Base-by-base conservation (phyloP, 2,888 invertebrate genomes). In the Notodonta dromedarius region DNA sequence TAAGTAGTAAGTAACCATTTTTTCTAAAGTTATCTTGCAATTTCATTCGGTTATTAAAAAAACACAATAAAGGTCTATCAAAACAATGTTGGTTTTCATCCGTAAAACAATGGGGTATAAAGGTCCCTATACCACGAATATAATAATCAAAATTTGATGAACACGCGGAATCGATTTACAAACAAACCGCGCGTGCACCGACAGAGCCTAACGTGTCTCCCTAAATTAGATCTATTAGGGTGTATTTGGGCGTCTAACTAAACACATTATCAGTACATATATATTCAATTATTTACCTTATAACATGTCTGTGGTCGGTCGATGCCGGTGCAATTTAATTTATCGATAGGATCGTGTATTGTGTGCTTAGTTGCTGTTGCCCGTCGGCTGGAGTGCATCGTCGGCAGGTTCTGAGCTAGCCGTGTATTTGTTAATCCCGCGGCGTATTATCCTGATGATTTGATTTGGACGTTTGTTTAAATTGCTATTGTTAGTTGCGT, bases 211-310 rank as follows among this genome's bases (percentile, higher is more conserved):
- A 76, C 74, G 74, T 80, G 78, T 80, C 77, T 78, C 74, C 76
- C 55, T 70, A 79, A 85, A 86, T 85, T 82, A 83, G 85, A 80
- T 73, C 81, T 79, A 84, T 85, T 84, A 83, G 79, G 73, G 70
- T 42, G 61, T 62, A 74, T 73, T 74, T 66, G 52, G 62, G 60
- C 55, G 65, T 65, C 63, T 69, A 70, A 58, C 65, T 73, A 75
- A 69, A 74, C 60, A 46, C 57, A 62, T 69, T 77, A 79, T 51
- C 58, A 61, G 61, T 80, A 77, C 75, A 80, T 75, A 77, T 75
- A 77, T 77, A 81, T 79, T 78, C 77, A 84, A 87, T 88, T 88
- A 89, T 89, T 88, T 89, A 86, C 85, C 85, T 84, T 88, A 89
- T 88, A 87, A 82, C 56, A 56, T 44, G 8, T 13, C 61, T 74